Conservation (phyloP, 2,113 vertebrate genomes). For the Bambusicola thoracicus region DNA sequence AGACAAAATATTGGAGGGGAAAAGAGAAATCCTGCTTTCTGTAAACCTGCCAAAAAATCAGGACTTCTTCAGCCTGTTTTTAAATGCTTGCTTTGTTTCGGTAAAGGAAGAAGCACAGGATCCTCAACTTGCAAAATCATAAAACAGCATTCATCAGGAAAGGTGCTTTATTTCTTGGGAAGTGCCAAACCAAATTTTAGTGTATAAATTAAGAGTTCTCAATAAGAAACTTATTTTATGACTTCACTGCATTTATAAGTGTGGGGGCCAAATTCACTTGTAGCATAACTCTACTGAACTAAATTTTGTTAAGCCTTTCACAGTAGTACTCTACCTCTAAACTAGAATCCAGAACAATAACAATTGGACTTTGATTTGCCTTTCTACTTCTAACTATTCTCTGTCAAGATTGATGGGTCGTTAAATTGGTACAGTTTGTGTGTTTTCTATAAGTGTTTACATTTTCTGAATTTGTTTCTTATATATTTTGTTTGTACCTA, state of each 20-base stretch:
- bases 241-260: not conserved
- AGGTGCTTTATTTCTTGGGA: constrained; percentile 51
- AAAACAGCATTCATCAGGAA: constrained; percentile 22
- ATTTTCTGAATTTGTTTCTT: constrained; percentile 69
- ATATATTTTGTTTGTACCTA: constrained; percentile 71
- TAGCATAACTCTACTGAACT: constrained; percentile 28
- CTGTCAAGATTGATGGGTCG: constrained; percentile 43
- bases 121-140: not conserved
- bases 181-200: constrained; percentile 48
- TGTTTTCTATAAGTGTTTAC: constrained; percentile 68
- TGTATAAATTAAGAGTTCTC: constrained; percentile 15
- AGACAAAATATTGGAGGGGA: not conserved
- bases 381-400: constrained; percentile 64
- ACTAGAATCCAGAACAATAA: constrained; percentile 12
- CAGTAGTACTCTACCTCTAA: constrained; percentile 56
- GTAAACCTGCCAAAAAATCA: not conserved
- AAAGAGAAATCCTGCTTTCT: not conserved
- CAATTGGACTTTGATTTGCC: constrained; percentile 43
- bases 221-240: not conserved
- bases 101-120: constrained; percentile 3
- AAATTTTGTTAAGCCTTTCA: constrained; percentile 35
- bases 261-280: constrained; percentile 19
- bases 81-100: constrained; percentile 9
- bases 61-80: not conserved
- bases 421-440: constrained; percentile 39